Conservation (phyloP, 2,113 vertebrate species). For the Hemiscyllium ocellatum region DNA sequence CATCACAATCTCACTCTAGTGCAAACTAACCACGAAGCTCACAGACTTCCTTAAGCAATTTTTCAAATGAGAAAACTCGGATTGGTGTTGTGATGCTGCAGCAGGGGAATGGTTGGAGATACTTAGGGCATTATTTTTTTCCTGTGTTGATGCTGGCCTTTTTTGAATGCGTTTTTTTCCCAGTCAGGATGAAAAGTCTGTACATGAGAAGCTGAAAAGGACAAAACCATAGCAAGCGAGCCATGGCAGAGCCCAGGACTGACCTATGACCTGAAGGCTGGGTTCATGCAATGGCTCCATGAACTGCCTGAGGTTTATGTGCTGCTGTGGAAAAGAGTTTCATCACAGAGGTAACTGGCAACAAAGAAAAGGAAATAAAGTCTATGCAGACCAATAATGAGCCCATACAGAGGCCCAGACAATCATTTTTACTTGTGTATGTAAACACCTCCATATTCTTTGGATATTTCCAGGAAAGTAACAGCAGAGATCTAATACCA, state of each 20-base stretch:
- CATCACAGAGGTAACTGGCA: not conserved
- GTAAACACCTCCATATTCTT: not conserved
- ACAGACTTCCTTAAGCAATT: not conserved
- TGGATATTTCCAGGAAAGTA: not conserved
- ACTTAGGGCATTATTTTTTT: not conserved
- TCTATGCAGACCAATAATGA: not conserved
- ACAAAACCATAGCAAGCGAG: not conserved
- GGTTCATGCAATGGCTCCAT: not conserved
- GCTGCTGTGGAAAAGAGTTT: not conserved
- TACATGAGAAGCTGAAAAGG: not conserved
- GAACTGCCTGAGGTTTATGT: not conserved
- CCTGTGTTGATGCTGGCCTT: not conserved
- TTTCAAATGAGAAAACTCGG: not conserved
- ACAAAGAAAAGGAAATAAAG: not conserved
- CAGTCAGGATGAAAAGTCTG: not conserved
- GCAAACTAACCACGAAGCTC: not conserved
- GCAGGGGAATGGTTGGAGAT: not conserved
- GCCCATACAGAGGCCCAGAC: not conserved
- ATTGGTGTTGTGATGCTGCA: not conserved
- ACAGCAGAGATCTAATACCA: not conserved
- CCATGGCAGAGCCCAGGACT: not conserved
- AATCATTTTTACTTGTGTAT: not conserved
- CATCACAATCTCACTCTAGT: not conserved
- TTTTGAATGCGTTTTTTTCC: not conserved
- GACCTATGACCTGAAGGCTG: not conserved